Conservation (phyloP, 2,888 invertebrate genomes). For the Tachystola acroxantha region DNA sequence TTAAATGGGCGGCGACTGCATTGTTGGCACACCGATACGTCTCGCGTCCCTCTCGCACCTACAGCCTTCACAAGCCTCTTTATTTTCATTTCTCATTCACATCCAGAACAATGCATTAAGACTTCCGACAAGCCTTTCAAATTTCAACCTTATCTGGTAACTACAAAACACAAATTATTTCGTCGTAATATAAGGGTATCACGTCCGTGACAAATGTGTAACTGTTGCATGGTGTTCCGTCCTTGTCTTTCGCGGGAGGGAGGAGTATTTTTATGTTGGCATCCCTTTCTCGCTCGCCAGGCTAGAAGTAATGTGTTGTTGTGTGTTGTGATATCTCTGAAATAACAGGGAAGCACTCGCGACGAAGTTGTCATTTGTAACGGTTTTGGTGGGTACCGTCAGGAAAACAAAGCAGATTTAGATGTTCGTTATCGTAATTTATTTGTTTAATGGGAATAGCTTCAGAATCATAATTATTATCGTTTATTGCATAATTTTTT, state of each 20-base stretch:
- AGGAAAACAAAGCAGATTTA: slow-evolving; percentile 44
- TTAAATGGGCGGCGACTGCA: slow-evolving; percentile 76
- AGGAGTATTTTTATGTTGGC: slow-evolving; percentile 54
- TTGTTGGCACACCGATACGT: slow-evolving; percentile 44
- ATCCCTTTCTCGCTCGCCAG: slow-evolving; percentile 57
- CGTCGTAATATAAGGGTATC: slow-evolving; percentile 21
- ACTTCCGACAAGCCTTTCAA: slow-evolving; percentile 12
- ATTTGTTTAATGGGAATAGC: no score
- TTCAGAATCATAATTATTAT: no score
- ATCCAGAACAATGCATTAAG: slow-evolving; percentile 34
- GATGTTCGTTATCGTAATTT: no score
- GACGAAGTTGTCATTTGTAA: slow-evolving; percentile 78
- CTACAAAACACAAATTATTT: background rate
- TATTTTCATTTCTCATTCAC: slow-evolving; percentile 53
- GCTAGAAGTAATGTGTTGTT: slow-evolving; percentile 77
- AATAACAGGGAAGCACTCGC: slow-evolving; percentile 79
- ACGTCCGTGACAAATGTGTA: slow-evolving; percentile 47
- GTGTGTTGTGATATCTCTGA: slow-evolving; percentile 79
- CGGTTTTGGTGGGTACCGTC: slow-evolving; percentile 59
- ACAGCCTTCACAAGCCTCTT: slow-evolving; percentile 36
- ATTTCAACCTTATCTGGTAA: slow-evolving; percentile 18
- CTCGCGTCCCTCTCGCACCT: slow-evolving; percentile 53
- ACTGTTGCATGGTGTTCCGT: slow-evolving; percentile 60
- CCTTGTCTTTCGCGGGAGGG: slow-evolving; percentile 41
- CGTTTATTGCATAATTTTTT: no score